Conservation (phyloP, 2,797 vertebrate species). For the Microtus californicus region DNA sequence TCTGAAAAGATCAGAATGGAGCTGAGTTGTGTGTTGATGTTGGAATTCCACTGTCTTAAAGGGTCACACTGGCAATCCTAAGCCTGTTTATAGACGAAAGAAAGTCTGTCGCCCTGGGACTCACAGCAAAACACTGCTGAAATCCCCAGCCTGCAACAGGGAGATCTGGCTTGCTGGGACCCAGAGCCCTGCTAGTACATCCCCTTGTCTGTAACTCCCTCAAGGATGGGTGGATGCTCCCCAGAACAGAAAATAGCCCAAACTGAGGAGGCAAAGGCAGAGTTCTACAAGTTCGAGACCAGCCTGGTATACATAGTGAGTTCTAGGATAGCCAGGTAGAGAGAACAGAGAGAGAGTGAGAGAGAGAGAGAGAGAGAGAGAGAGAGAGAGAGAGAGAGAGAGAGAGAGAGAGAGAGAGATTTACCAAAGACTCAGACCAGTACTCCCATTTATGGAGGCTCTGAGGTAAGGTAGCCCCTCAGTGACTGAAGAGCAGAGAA, state of each 20-base stretch:
- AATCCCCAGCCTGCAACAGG: not conserved
- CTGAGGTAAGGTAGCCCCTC: not conserved
- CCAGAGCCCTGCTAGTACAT: not conserved
- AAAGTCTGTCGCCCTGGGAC: not conserved
- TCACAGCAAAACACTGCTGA: not conserved
- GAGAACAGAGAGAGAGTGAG: too few relatives aligned
- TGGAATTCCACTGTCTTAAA: not conserved
- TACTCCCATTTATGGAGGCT: not conserved
- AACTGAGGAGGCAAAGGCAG: not conserved
- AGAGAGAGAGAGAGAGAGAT: not conserved
- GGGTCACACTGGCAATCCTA: not conserved
- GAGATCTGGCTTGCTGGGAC: not conserved
- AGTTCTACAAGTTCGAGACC: not conserved
- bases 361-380: not conserved
- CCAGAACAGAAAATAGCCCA: not conserved
- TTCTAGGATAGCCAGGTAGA: not conserved
- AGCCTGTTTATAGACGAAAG: constrained; percentile 27
- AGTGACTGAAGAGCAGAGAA: constrained; percentile 31
- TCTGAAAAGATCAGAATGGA: not conserved
- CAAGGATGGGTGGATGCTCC: not conserved
- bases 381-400: not conserved
- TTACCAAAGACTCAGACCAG: not conserved
- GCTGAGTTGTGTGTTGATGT: not conserved
- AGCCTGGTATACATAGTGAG: not conserved
- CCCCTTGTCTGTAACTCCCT: not conserved